Percentiles rank a stretch among this genome's conserved stretches.
Evolutionary conservation across 2,888 invertebrate genomes (phyloP).

Genomic region (Drosophila diplacantha): DNA sequence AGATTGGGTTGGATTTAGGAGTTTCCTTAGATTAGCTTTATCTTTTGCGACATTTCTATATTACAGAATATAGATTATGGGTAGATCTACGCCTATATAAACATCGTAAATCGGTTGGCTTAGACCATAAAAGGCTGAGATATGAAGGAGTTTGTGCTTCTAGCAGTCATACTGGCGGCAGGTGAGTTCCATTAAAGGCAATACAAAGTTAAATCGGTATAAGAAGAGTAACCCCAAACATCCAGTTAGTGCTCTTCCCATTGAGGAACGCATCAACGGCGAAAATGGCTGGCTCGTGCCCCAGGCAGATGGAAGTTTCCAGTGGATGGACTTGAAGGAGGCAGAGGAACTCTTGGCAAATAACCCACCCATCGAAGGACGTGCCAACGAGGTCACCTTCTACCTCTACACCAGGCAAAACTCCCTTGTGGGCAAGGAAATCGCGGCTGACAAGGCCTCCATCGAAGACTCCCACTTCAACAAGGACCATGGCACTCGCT

Average conservation of each 20-base stretch:
- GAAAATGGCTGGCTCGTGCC: slow-evolving; percentile 67
- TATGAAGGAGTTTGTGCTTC: slow-evolving; percentile 3
- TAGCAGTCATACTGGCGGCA: background rate
- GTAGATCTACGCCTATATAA: slow-evolving; percentile 1
- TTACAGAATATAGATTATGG: background rate
- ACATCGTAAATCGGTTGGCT: background rate
- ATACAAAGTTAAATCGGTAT: background rate
- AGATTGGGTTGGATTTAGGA: slow-evolving; percentile 1
- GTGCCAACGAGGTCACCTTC: slow-evolving; percentile 50
- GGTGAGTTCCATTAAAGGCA: background rate
- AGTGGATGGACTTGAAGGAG: slow-evolving; percentile 57
- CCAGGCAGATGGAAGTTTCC: slow-evolving; percentile 59
- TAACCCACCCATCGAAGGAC: slow-evolving; percentile 24
- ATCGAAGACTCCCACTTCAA: slow-evolving; percentile 56
- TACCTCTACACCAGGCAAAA: slow-evolving; percentile 68
- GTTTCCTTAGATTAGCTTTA: slow-evolving; percentile 2
- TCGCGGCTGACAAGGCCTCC: slow-evolving; percentile 48
- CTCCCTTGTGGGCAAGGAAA: slow-evolving; percentile 52
- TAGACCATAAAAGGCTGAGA: slow-evolving; percentile 2
- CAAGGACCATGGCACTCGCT: slow-evolving; percentile 56
- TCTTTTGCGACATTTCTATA: background rate
- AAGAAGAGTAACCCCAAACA: too few relatives aligned
- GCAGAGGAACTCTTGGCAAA: slow-evolving; percentile 52
- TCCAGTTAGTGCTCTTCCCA: background rate
- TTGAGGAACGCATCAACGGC: slow-evolving; percentile 56